Conservation (phyloP, 2,797 vertebrate species). For the Arnoldichthys spilopterus region DNA sequence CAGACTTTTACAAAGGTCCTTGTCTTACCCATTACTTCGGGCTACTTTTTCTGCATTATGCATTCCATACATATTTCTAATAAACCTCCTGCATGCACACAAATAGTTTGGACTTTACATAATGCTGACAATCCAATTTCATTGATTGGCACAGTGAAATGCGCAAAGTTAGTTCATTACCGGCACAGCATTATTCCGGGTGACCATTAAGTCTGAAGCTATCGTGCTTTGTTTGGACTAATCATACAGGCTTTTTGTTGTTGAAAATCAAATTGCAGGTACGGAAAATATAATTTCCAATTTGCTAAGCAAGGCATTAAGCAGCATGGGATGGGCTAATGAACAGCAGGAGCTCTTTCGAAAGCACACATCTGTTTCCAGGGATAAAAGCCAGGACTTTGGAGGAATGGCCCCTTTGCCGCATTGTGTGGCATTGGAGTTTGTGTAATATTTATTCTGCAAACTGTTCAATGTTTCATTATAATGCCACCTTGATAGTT, state of each 20-base stretch:
- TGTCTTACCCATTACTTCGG: neutral
- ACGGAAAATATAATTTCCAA: conserved; percentile 65
- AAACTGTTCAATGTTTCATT: conserved; percentile 70
- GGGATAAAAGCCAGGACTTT: conserved; percentile 12
- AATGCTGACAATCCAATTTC: conserved; percentile 71
- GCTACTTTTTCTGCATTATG: neutral
- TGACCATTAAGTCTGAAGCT: conserved; percentile 67
- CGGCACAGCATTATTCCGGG: conserved; percentile 60
- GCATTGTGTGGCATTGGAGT: neutral
- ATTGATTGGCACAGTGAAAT: conserved; percentile 73
- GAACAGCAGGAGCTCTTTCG: conserved; percentile 25
- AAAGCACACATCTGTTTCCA: conserved; percentile 27
- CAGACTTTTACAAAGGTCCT: neutral
- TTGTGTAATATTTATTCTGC: conserved; percentile 69
- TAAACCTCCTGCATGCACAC: neutral
- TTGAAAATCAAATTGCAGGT: conserved; percentile 75
- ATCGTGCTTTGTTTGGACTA: conserved; percentile 64
- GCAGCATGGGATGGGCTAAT: conserved; percentile 50
- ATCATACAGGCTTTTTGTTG: conserved; percentile 75
- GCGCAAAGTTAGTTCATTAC: conserved; percentile 59
- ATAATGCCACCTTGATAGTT: conserved; percentile 49
- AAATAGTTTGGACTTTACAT: conserved; percentile 23
- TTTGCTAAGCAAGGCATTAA: conserved; percentile 70
- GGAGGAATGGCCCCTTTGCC: neutral
- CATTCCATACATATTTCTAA: neutral